These are phyloP conservation scores for Anoplopoma fimbria DNA, from an alignment of 2,113 vertebrate genomes.

Conservation along the genomic window DNA sequence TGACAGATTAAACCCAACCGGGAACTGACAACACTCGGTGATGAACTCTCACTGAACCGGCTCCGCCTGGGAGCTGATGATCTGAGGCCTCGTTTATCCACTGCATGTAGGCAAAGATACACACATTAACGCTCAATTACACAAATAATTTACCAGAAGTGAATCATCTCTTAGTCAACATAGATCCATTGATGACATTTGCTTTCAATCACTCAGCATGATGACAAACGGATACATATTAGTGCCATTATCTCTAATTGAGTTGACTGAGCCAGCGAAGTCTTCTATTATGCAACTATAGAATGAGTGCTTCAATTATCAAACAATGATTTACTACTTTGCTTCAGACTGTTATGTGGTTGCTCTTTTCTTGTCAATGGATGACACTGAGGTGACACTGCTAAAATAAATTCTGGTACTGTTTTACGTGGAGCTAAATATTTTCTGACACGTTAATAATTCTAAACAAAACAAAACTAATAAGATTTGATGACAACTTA, in stretches of 20 bases:
- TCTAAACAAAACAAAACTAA: no score
- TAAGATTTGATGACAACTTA: neutral
- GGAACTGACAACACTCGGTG: slow-evolving; percentile 2
- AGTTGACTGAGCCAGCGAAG: neutral
- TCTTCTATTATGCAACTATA: neutral
- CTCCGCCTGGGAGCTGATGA: neutral
- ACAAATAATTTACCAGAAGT: neutral
- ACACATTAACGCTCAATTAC: neutral
- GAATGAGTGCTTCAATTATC: neutral
- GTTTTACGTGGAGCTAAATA: no score
- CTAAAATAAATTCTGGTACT: no score
- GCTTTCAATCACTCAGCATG: slow-evolving; percentile 1
- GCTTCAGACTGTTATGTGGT: neutral
- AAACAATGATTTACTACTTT: neutral
- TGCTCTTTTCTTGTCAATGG: neutral
- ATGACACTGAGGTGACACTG: neutral
- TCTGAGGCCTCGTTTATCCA: slow-evolving; percentile 8
- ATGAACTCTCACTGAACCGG: slow-evolving; percentile 53
- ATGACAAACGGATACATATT: neutral
- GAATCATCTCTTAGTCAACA: neutral
- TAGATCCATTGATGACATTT: neutral
- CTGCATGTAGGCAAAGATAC: neutral
- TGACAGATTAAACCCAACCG: slow-evolving; percentile 30
- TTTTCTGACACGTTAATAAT: no score
- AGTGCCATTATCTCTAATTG: neutral